These are phyloP conservation scores for Hippoglossus hippoglossus DNA, from an alignment of 2,797 vertebrate genomes.

Conservation along the genomic window DNA sequence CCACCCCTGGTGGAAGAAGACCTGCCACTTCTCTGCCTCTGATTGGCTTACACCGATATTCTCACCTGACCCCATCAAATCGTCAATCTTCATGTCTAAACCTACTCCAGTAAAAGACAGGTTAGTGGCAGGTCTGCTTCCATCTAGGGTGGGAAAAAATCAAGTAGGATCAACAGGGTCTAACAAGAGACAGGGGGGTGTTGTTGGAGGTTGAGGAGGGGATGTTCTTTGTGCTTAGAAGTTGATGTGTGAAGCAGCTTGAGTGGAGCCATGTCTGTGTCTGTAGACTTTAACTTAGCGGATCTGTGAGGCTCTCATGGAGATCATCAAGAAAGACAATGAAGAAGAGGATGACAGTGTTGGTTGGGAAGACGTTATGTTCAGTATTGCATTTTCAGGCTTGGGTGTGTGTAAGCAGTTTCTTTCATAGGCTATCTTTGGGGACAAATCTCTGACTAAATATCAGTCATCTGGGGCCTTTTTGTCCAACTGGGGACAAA, in stretches of 20 bases:
- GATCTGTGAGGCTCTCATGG: conserved; percentile 52
- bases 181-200: conserved; percentile 19
- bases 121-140: not conserved
- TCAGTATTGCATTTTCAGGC: conserved; percentile 28
- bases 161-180: conserved; percentile 42
- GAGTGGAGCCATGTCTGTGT: conserved; percentile 42
- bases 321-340: conserved; percentile 50
- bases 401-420: conserved; percentile 2
- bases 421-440: no score
- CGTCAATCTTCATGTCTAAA: not conserved
- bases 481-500: no score
- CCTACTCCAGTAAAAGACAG: not conserved
- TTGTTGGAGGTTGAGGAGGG: conserved; percentile 43
- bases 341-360: conserved; percentile 62
- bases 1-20: no score
- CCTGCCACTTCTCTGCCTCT: not conserved
- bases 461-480: no score
- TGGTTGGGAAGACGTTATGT: conserved; percentile 32
- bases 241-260: conserved; percentile 55
- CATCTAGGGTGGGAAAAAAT: no score
- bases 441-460: no score
- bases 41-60: not conserved
- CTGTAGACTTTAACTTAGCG: conserved; percentile 40
- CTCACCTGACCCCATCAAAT: not conserved
- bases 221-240: conserved; percentile 7